Conservation (phyloP, 2,888 invertebrate species). For the Oxystoma pomonae region DNA sequence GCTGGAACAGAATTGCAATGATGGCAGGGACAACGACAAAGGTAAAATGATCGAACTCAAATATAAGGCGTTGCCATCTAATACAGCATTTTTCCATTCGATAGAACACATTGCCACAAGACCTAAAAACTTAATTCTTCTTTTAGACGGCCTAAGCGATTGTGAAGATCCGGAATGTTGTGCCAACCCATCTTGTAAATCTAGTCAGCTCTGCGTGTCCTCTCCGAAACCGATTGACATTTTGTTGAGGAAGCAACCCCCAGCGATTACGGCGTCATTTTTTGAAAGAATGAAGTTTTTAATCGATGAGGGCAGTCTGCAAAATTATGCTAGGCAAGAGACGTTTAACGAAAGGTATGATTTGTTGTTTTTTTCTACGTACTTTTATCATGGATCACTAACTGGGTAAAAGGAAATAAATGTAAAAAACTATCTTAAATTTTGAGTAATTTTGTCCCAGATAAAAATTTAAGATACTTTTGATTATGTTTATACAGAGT, state of each 20-base stretch:
- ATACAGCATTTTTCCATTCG: not conserved
- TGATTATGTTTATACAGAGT: too few relatives aligned
- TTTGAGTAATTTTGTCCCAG: too few relatives aligned
- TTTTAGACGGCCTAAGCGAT: slow-evolving; percentile 89
- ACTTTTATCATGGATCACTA: too few relatives aligned
- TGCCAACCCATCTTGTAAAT: slow-evolving; percentile 72
- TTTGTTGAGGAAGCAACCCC: slow-evolving; percentile 90
- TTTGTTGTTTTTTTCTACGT: not conserved
- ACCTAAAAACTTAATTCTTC: not conserved
- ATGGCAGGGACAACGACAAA: slow-evolving; percentile 94
- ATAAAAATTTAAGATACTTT: too few relatives aligned
- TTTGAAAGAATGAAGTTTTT: slow-evolving; percentile 98
- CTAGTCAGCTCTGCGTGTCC: slow-evolving; percentile 87
- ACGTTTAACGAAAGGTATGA: slow-evolving; percentile 95
- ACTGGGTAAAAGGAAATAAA: too few relatives aligned
- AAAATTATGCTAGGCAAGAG: slow-evolving; percentile 93
- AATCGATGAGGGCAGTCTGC: slow-evolving; percentile 96
- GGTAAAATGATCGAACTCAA: slow-evolving; percentile 56
- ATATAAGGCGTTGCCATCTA: not conserved
- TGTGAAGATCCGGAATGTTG: slow-evolving; percentile 99
- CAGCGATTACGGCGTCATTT: slow-evolving; percentile 95
- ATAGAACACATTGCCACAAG: not conserved
- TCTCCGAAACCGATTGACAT: slow-evolving; percentile 96
- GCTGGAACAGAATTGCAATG: slow-evolving; percentile 90
- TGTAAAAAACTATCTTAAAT: too few relatives aligned